Evolutionary conservation across 2,113 vertebrate genomes (phyloP).

Genomic region (Nothoprocta pentlandii): DNA sequence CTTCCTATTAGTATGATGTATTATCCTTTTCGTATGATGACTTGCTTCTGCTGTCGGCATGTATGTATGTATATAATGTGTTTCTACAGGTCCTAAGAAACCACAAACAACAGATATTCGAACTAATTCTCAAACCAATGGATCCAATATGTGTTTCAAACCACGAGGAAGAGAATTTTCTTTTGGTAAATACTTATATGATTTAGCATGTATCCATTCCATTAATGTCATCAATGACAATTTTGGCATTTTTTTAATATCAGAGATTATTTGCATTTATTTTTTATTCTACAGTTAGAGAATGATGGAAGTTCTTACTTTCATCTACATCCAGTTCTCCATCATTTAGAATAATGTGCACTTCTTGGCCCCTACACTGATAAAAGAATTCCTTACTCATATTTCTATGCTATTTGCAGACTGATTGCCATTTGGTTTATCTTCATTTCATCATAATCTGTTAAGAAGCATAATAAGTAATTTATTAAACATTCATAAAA

Average conservation of each 20-base stretch:
- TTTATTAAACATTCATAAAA: background rate
- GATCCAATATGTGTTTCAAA: constrained; percentile 65
- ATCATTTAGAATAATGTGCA: background rate
- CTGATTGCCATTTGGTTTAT: background rate
- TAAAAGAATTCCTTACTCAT: background rate
- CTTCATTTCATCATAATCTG: background rate
- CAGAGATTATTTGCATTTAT: background rate
- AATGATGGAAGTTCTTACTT: background rate
- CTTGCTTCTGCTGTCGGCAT: background rate
- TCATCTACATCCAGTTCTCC: background rate
- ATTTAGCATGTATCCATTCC: background rate
- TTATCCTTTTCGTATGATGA: background rate
- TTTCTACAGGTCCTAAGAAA: constrained; percentile 72
- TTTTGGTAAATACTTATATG: constrained; percentile 76
- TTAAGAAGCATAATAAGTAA: background rate
- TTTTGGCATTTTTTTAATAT: fast-evolving
- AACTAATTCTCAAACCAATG: constrained; percentile 73
- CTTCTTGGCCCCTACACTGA: background rate
- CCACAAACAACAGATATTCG: constrained; percentile 36
- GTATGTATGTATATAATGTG: background rate
- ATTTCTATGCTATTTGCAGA: background rate
- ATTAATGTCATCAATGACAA: background rate
- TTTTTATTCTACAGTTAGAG: background rate
- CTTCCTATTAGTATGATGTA: background rate
- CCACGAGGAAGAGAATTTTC: constrained; percentile 81